These are phyloP conservation scores for Poeciliopsis prolifica DNA, from an alignment of 2,113 vertebrate species.

Conservation along the genomic window DNA sequence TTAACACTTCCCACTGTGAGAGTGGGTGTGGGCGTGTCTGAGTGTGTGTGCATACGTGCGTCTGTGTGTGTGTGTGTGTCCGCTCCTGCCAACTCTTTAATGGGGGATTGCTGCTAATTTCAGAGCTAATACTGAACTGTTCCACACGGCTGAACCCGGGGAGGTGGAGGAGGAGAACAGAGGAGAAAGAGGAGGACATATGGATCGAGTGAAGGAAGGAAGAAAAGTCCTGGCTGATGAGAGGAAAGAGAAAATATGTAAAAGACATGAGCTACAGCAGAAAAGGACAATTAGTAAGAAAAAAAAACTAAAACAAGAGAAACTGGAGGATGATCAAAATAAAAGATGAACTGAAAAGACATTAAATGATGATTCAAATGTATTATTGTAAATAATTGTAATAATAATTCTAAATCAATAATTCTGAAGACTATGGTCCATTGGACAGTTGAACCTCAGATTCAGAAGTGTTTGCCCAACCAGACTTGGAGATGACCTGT, in stretches of 20 bases:
- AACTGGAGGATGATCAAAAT: neutral
- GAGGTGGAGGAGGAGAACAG: conserved; percentile 64
- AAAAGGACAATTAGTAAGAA: neutral
- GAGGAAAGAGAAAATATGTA: neutral
- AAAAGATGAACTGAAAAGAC: neutral
- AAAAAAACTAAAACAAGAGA: neutral
- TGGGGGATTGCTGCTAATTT: conserved; percentile 95
- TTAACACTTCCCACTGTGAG: conserved; percentile 73
- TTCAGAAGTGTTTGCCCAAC: no score
- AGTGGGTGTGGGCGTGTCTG: conserved; percentile 11
- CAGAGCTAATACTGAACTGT: conserved; percentile 94
- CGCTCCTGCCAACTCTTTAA: conserved; percentile 89
- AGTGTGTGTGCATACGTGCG: neutral
- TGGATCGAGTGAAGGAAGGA: conserved; percentile 69
- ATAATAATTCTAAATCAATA: no score
- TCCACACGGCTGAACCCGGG: conserved; percentile 89
- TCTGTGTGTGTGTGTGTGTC: neutral
- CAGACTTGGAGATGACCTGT: no score
- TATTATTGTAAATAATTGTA: no score
- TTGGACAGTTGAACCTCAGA: no score
- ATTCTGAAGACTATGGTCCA: no score
- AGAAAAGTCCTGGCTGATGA: neutral
- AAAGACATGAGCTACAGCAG: neutral
- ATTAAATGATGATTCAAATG: no score
- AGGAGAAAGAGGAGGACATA: conserved; percentile 55